phyloP scores from a whole-genome alignment of 2,113 vertebrate genomes.

The Microcebus lehilahytsara region DNA sequence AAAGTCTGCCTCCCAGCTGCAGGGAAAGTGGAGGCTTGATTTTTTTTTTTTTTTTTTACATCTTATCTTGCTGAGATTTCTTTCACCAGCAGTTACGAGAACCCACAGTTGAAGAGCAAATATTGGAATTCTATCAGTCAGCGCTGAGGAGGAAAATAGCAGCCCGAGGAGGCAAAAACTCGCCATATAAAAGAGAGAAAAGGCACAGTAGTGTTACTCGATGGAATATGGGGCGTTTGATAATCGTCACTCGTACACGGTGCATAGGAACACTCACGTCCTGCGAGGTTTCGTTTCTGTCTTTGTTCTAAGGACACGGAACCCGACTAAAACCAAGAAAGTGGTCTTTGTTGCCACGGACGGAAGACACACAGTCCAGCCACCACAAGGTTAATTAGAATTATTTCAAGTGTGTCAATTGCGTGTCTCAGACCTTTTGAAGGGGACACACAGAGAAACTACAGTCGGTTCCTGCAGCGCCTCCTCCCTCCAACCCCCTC shows the following conservation, averaged over 20 bases:
- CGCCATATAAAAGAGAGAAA: background rate
- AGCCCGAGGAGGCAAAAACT: background rate
- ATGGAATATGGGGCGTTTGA: background rate
- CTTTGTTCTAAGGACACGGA: background rate
- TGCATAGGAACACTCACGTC: fast-evolving
- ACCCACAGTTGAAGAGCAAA: background rate
- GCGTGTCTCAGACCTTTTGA: background rate
- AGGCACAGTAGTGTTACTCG: background rate
- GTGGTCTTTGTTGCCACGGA: background rate
- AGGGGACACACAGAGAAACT: background rate
- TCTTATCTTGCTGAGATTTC: constrained; percentile 50
- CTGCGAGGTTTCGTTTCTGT: background rate
- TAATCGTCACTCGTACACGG: background rate
- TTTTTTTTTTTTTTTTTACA: background rate
- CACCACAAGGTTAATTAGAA: background rate
- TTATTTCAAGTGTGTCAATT: background rate
- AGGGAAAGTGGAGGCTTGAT: background rate
- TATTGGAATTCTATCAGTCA: constrained; percentile 20
- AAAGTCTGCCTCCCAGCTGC: background rate
- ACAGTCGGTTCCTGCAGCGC: background rate
- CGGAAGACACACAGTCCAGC: too few relatives aligned
- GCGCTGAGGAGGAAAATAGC: fast-evolving
- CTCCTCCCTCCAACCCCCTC: background rate
- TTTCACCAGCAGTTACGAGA: background rate
- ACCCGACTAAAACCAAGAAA: background rate